Evolutionary conservation across 2,113 vertebrate species (phyloP), one percentile per base, ranked within the genome.

Genomic region (Pachyramphus minor): DNA sequence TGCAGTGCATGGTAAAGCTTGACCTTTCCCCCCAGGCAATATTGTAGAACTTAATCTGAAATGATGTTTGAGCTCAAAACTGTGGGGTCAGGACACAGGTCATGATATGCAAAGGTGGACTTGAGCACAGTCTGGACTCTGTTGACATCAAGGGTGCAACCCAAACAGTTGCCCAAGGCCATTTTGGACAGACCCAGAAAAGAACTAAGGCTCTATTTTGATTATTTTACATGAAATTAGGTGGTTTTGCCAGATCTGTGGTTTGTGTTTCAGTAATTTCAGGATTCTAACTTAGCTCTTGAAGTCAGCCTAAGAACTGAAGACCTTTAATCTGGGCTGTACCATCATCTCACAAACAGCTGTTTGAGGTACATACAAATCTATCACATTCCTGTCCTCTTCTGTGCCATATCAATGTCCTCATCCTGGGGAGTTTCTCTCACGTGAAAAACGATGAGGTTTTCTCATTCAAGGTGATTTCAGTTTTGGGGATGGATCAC

Each of bases 401-500:
- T 20, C 20, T 23, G 10, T 18, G 39, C 50, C 1, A 0, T 2
- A 50, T 14, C 20, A 17, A 5, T 2, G 2, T 15, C 12, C 25
- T 18, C 56, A 31, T 45, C 9, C 9, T 25, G 9, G 39, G 52
- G 64, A 60, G 39, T n/a, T 52, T 52, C 20, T 66, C 28, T 22
- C 12, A 5, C 0, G 0, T 21, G 68, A 60, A 69, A 49, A 59
- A 27, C 37, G 62, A 14, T 41, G 64, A 49, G 98, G 97, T 3
- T 89, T 98, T 60, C 97, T 98, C 72, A 96, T 98, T 44, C 97
- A 98, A 53, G 98, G 98, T 95, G 94, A 97, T 5, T 97, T 98
- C 95, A 2, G 97, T 97, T 5, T 41, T 52, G 62, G 98, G 98
- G 85, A 96, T 98, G 98, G 97, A 97, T 42, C 97, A 97, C 93